phyloP scores from a whole-genome alignment of 2,888 invertebrate genomes.

The Brachyopa scutellaris region DNA sequence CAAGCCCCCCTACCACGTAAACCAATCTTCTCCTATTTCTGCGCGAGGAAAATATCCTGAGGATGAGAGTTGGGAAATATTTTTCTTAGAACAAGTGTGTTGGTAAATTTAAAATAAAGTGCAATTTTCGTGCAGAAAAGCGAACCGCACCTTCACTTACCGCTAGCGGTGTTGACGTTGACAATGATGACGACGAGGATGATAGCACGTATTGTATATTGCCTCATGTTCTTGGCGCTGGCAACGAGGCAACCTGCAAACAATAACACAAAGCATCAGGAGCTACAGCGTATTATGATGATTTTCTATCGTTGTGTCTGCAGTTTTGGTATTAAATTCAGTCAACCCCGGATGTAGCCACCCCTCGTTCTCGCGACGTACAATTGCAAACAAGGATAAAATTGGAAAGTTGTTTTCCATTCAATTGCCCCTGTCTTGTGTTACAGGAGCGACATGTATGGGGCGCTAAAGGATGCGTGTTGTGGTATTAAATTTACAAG shows the following conservation, averaged over 20 bases:
- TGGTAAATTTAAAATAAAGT: slow-evolving; percentile 59
- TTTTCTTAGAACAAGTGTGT: slow-evolving; percentile 40
- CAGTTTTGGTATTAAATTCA: slow-evolving; percentile 48
- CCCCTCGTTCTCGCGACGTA: neutral
- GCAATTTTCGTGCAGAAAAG: slow-evolving; percentile 55
- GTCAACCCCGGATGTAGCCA: neutral
- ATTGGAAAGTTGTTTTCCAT: slow-evolving; percentile 63
- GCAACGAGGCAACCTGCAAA: slow-evolving; percentile 41
- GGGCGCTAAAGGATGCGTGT: slow-evolving; percentile 5
- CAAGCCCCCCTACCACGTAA: slow-evolving; percentile 2
- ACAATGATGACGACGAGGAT: neutral
- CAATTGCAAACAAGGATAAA: slow-evolving; percentile 37
- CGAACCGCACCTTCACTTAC: slow-evolving; percentile 33
- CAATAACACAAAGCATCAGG: slow-evolving; percentile 43
- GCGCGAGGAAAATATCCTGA: slow-evolving; percentile 35
- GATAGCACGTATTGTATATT: too few species aligned
- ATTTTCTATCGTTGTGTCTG: slow-evolving; percentile 36
- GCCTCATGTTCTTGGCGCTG: slow-evolving; percentile 18
- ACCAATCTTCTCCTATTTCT: slow-evolving; percentile 5
- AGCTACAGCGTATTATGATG: slow-evolving; percentile 44
- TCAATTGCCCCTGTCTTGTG: slow-evolving; percentile 45
- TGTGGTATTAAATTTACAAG: slow-evolving; percentile 23
- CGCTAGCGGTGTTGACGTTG: slow-evolving; percentile 12
- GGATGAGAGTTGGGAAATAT: slow-evolving; percentile 30
- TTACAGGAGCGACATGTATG: slow-evolving; percentile 5